phyloP scores from a whole-genome alignment of 2,113 vertebrate genomes.

The Channa maculata region DNA sequence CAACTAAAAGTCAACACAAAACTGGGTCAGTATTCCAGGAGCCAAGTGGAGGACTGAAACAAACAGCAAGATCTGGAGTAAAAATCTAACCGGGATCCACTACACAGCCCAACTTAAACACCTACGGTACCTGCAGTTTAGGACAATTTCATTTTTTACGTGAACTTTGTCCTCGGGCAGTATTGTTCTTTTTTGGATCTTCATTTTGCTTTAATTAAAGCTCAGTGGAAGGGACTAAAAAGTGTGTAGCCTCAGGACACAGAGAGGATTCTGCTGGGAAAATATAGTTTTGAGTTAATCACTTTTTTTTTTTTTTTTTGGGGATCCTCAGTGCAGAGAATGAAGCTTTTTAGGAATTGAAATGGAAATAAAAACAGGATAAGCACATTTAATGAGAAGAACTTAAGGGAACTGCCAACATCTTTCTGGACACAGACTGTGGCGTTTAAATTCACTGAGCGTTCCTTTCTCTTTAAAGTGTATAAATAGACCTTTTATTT shows the following conservation, averaged over 20 bases:
- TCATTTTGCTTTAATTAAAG: conserved; percentile 55
- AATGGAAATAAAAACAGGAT: conserved; percentile 38
- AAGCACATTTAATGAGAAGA: conserved; percentile 32
- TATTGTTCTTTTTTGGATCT: conserved; percentile 1
- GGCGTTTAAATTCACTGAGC: neutral
- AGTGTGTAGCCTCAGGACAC: neutral
- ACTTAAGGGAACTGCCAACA: conserved; percentile 15
- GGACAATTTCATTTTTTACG: conserved; percentile 3
- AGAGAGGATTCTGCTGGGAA: conserved; percentile 5
- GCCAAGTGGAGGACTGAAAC: conserved; percentile 19
- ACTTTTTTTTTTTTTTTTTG: conserved; percentile 4
- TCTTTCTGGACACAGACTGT: conserved; percentile 11
- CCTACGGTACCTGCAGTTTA: neutral
- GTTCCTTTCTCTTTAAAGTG: no score
- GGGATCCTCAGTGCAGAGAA: neutral
- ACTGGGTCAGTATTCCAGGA: conserved; percentile 53
- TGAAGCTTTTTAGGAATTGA: conserved; percentile 28
- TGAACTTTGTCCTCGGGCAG: conserved; percentile 17
- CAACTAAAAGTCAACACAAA: conserved; percentile 31
- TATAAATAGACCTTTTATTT: conserved; percentile 33
- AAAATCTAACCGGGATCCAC: neutral
- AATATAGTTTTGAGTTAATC: conserved; percentile 36
- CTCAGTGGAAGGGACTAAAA: conserved; percentile 29
- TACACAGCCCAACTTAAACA: neutral
- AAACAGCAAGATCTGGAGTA: neutral